These are phyloP conservation scores for Andrena bicolor DNA, from an alignment of 2,888 invertebrate species.

Conservation along the genomic window DNA sequence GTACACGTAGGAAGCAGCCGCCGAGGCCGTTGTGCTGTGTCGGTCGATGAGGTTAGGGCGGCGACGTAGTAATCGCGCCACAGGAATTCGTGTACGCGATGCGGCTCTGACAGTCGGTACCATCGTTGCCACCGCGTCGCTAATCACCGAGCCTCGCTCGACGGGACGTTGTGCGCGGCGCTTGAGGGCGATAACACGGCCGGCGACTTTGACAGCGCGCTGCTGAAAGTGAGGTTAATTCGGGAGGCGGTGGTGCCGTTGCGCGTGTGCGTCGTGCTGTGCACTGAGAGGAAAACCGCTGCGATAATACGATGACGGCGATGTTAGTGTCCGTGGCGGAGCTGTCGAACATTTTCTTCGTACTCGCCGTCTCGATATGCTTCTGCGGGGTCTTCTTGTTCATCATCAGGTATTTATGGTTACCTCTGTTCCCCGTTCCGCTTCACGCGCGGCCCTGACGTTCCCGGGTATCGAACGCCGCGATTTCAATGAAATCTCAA, in stretches of 20 bases:
- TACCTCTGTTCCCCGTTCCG: neutral
- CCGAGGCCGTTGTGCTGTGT: slow-evolving; percentile 6
- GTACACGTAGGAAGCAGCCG: no score
- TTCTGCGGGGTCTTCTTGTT: slow-evolving; percentile 91
- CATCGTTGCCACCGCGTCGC: slow-evolving; percentile 1
- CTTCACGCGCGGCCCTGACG: no score
- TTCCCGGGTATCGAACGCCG: neutral
- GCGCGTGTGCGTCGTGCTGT: slow-evolving; percentile 58
- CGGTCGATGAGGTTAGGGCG: slow-evolving; percentile 65
- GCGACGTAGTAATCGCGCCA: slow-evolving; percentile 55
- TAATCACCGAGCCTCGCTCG: slow-evolving; percentile 25
- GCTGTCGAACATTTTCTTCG: slow-evolving; percentile 91
- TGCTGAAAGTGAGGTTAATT: slow-evolving; percentile 60
- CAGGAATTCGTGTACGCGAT: slow-evolving; percentile 53
- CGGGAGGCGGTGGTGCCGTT: slow-evolving; percentile 40
- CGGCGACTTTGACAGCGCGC: slow-evolving; percentile 59
- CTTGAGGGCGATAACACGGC: slow-evolving; percentile 12
- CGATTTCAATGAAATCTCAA: neutral
- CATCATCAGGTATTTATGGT: slow-evolving; percentile 88
- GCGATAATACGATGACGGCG: slow-evolving; percentile 85
- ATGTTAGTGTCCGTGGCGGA: slow-evolving; percentile 90
- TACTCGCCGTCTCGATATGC: slow-evolving; percentile 90
- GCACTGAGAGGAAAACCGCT: slow-evolving; percentile 46
- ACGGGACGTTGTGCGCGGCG: slow-evolving; percentile 43
- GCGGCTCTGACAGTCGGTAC: slow-evolving; percentile 53